These are phyloP conservation scores for Desoria tigrina DNA, from an alignment of 2,888 invertebrate species.

Conservation along the genomic window DNA sequence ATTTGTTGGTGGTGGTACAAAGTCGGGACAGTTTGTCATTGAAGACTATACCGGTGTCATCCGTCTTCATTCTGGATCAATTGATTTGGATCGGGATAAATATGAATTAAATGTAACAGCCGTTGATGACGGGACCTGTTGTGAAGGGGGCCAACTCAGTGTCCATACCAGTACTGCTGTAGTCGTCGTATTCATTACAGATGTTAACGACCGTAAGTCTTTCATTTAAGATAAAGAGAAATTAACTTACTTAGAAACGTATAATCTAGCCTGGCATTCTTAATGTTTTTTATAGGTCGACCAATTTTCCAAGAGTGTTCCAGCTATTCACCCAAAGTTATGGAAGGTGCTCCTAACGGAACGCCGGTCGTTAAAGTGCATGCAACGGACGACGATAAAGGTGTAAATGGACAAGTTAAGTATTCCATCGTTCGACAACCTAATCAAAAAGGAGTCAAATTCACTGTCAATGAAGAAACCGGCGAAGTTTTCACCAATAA, in stretches of 20 bases:
- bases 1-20: constrained; percentile 78
- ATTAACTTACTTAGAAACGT: too few relatives aligned
- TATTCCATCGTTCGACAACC: constrained; percentile 97
- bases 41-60: constrained; percentile 95
- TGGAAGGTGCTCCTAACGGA: constrained; percentile 91
- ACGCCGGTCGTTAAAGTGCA: constrained; percentile 86
- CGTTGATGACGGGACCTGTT: constrained; percentile 96
- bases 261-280: too few relatives aligned
- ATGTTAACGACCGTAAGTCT: constrained; percentile 93
- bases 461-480: constrained; percentile 91
- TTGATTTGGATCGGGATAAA: constrained; percentile 85
- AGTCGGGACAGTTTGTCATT: constrained; percentile 88
- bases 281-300: constrained; percentile 73
- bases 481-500: constrained; percentile 93
- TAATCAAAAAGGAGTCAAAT: constrained; percentile 91
- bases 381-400: constrained; percentile 94
- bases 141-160: constrained; percentile 81
- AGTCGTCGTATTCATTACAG: constrained; percentile 93
- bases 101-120: constrained; percentile 96
- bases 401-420: constrained; percentile 90
- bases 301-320: constrained; percentile 93
- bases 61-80: constrained; percentile 80
- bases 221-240: not conserved
- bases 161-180: constrained; percentile 92
- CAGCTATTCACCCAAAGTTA: constrained; percentile 89